Base-by-base conservation (phyloP, 2,113 vertebrate species). In the Hucho hucho region DNA sequence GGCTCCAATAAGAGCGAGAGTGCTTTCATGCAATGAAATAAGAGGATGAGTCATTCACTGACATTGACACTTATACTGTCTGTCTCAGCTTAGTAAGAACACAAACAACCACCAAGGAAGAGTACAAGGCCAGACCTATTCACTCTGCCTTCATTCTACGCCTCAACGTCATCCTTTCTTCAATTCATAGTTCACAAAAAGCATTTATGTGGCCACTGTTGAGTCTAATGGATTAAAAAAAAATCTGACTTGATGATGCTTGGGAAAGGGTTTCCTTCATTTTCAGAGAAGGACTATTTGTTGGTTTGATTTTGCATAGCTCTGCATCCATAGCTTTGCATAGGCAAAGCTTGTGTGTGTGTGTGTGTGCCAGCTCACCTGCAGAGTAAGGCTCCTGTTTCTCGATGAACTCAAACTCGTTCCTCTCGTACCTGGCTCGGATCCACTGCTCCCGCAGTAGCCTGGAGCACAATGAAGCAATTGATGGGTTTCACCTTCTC, bases 381-480 rank as follows among this genome's bases (percentile, higher is more conserved):
- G 97, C 95, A 22, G 97, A 98, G 82, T 98, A 99, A 32, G 97
- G 95, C 81, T 99, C 97, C 87, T 99, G 97, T 86, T 94, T 96
- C 84, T 98, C 96, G 0, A 93, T 95, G 75, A 94, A 91, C 78
- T 96, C 93, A 88, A 99, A 99, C 79, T 99, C 97, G 71, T 95
- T 95, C 70, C 97, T 93, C 83, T 98, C 96, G 0, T 98, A 99
- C 88, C 97, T 97, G 92, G 96, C 96, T 83, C 95, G 91, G 90
- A 99, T 97, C 97, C 97, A 99, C 90, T 98, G 97, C 80, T 99
- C 97, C 32, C 95, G 93, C 82, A 99, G 94, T 76, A 98, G 88
- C 77, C 97, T 98, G 92, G 0, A 70, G 74, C 47, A 61, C 0
- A 59, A 49, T 20, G 73, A 69, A 81, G 78, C 80, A 86, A 24